phyloP scores from a whole-genome alignment of 1,140 invertebrate species.

The Phortica variegata region DNA sequence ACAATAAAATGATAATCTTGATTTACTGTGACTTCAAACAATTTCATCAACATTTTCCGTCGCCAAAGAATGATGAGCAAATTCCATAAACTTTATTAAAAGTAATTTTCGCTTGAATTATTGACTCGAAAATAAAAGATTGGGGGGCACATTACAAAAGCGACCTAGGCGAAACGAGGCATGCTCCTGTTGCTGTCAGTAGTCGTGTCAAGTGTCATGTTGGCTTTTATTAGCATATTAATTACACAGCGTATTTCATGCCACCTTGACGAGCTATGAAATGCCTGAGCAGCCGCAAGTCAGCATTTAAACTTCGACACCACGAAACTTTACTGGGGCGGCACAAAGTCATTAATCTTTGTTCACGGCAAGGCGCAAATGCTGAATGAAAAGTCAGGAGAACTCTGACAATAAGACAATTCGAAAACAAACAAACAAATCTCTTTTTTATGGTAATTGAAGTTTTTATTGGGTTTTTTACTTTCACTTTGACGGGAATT shows the following conservation, averaged over 20 bases:
- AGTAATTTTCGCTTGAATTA: background rate
- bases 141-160: too few species aligned
- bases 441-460: conserved; percentile 51
- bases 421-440: conserved; percentile 51
- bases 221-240: conserved; percentile 51
- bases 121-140: too few species aligned
- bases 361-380: conserved; percentile 30
- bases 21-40: conserved; percentile 32
- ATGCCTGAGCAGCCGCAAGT: conserved; percentile 12
- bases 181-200: conserved; percentile 8
- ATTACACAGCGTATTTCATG: conserved; percentile 25
- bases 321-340: conserved; percentile 21
- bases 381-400: too few species aligned
- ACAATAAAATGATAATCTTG: conserved; percentile 50
- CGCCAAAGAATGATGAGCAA: conserved; percentile 1
- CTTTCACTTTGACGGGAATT: too few species aligned
- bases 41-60: conserved; percentile 17
- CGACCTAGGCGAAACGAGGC: background rate
- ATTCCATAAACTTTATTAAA: conserved; percentile 19
- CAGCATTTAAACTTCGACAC: conserved; percentile 45
- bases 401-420: too few species aligned
- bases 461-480: conserved; percentile 14
- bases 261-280: conserved; percentile 32
- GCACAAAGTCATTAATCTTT: conserved; percentile 39
- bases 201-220: conserved; percentile 37